These are phyloP conservation scores for Rhinoderma darwinii DNA, from an alignment of 2,113 vertebrate species.

Conservation along the genomic window DNA sequence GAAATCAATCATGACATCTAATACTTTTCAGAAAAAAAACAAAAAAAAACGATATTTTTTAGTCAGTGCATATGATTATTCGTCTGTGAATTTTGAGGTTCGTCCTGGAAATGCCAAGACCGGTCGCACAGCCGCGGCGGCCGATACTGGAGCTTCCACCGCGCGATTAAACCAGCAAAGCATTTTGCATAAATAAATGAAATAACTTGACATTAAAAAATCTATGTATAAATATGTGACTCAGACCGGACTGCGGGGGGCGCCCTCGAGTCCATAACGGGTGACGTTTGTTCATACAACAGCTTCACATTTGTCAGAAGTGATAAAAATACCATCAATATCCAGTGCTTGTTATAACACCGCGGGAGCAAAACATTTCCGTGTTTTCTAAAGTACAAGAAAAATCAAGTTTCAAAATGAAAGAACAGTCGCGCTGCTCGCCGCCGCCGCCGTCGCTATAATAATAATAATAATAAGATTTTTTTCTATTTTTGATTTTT, in stretches of 20 bases:
- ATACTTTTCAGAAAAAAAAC: conserved; percentile 76
- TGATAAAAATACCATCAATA: conserved; percentile 99
- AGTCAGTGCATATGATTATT: conserved; percentile 74
- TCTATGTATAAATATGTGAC: conserved; percentile 90
- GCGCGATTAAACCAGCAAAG: conserved; percentile 91
- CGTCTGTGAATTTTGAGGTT: conserved; percentile 63
- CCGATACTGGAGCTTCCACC: conserved; percentile 91
- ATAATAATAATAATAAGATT: neutral
- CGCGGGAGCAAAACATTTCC: conserved; percentile 88
- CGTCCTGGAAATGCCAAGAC: conserved; percentile 71
- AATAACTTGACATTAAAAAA: conserved; percentile 75
- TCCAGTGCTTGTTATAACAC: conserved; percentile 99
- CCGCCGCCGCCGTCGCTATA: conserved; percentile 79
- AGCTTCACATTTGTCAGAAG: conserved; percentile 99
- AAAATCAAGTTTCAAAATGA: conserved; percentile 98
- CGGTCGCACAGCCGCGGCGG: conserved; percentile 67
- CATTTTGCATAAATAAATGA: conserved; percentile 99
- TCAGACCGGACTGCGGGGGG: conserved; percentile 92
- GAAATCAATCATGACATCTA: conserved; percentile 83
- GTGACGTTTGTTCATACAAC: conserved; percentile 95
- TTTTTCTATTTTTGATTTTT: neutral
- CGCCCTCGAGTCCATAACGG: conserved; percentile 89
- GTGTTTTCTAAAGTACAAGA: conserved; percentile 84
- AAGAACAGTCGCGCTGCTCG: conserved; percentile 90
- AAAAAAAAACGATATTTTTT: conserved; percentile 79